phyloP scores from a whole-genome alignment of 2,888 invertebrate species.

The Platynereis dumerilii region DNA sequence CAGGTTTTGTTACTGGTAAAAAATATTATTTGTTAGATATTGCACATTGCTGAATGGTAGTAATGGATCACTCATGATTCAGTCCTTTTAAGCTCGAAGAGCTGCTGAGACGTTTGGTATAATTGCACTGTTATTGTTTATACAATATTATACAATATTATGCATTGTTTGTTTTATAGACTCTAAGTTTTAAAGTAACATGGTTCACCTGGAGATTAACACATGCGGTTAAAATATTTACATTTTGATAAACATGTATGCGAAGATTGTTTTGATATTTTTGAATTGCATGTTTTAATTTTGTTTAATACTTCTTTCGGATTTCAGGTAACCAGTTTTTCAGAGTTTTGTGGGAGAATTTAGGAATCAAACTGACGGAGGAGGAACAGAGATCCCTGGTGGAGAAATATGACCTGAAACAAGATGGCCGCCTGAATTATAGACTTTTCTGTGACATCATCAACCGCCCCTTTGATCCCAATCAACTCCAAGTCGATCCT shows the following conservation, averaged over 20 bases:
- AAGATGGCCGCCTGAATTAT: conserved; percentile 57
- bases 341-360: conserved; percentile 59
- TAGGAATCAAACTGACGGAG: conserved; percentile 52
- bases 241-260: no score
- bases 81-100: no score
- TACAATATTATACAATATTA: no score
- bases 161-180: no score
- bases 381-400: conserved; percentile 52
- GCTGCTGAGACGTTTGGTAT: no score
- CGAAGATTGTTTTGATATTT: no score
- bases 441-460: conserved; percentile 59
- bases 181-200: no score
- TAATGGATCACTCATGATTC: background rate
- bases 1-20: conserved; percentile 62
- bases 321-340: conserved; percentile 61
- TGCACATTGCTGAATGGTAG: background rate
- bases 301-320: background rate
- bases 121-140: no score
- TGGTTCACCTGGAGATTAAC: no score
- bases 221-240: no score
- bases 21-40: background rate
- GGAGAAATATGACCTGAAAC: conserved; percentile 50
- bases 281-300: no score
- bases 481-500: conserved; percentile 48
- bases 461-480: conserved; percentile 54